Percentiles rank a stretch among this genome's conserved stretches.
phyloP scores from a whole-genome alignment of 2,888 invertebrate species.

The Ptychoptera contaminata region DNA sequence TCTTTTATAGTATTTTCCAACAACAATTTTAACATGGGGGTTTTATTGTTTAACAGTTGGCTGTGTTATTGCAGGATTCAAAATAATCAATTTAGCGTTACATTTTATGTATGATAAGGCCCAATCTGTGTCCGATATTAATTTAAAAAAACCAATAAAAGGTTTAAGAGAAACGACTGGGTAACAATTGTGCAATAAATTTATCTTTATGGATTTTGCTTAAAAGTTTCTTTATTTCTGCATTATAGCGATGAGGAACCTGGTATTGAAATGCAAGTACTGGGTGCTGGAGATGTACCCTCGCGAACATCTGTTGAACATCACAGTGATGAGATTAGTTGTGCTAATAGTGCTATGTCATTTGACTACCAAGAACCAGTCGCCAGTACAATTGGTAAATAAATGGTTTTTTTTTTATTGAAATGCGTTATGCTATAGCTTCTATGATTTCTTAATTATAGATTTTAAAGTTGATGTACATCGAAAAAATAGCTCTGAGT shows the following conservation, averaged over 20 bases:
- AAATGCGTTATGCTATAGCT: background rate
- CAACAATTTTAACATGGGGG: conserved; percentile 68
- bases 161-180: conserved; percentile 30
- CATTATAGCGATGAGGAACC: conserved; percentile 54
- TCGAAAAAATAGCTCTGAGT: conserved; percentile 79
- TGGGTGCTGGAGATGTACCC: conserved; percentile 40
- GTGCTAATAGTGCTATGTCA: conserved; percentile 30
- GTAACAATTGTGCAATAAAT: conserved; percentile 20
- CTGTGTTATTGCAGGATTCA: conserved; percentile 63
- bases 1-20: conserved; percentile 65
- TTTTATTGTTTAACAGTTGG: conserved; percentile 72
- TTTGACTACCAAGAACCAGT: conserved; percentile 32
- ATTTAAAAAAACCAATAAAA: conserved; percentile 36
- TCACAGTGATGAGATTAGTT: conserved; percentile 32
- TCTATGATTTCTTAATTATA: conserved; percentile 17
- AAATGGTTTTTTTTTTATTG: conserved; percentile 9
- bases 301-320: conserved; percentile 49
- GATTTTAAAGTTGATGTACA: conserved; percentile 89
- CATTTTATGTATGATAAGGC: conserved; percentile 91
- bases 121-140: conserved; percentile 47
- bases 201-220: conserved; percentile 25
- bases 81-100: conserved; percentile 74
- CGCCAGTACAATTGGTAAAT: conserved; percentile 49
- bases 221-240: conserved; percentile 6
- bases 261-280: conserved; percentile 68